A percentile compares a stretch with the other conserved stretches of the same genome.
phyloP scores from a whole-genome alignment of 2,797 vertebrate genomes.

The Dryobates pubescens region DNA sequence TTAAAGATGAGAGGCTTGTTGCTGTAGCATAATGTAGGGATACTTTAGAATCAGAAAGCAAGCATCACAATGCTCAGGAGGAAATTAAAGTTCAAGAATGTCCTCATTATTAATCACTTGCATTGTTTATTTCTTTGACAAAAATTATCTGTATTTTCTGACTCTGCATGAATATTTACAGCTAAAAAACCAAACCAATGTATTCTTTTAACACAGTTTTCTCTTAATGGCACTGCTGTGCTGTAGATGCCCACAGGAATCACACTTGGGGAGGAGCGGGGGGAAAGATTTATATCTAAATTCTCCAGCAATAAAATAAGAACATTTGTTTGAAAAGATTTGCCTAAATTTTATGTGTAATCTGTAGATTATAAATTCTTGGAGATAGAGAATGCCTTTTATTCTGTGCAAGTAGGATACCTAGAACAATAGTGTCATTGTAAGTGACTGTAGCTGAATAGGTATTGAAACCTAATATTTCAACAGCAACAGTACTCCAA shows the following conservation, averaged over 20 bases:
- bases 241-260: not conserved
- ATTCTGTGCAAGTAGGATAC: not conserved
- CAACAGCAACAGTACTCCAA: slow-evolving; percentile 34
- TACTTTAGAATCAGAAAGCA: slow-evolving; percentile 27
- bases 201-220: slow-evolving; percentile 1
- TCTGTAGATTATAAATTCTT: slow-evolving; percentile 31
- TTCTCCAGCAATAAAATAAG: not conserved
- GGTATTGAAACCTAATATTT: slow-evolving; percentile 64
- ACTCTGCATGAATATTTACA: slow-evolving; percentile 17
- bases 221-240: not conserved
- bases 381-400: not conserved
- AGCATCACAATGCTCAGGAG: not conserved
- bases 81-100: slow-evolving; percentile 56
- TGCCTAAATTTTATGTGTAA: slow-evolving; percentile 4
- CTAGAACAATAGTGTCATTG: slow-evolving; percentile 46
- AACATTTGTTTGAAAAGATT: slow-evolving; percentile 4
- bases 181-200: not conserved
- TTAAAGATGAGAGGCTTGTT: slow-evolving; percentile 38
- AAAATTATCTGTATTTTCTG: slow-evolving; percentile 36
- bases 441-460: slow-evolving; percentile 51
- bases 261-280: not conserved
- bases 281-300: not conserved
- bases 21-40: slow-evolving; percentile 10
- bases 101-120: slow-evolving; percentile 20
- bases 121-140: slow-evolving; percentile 37